Conservation (phyloP, 2,113 vertebrate species). For the Chloebia gouldiae region DNA sequence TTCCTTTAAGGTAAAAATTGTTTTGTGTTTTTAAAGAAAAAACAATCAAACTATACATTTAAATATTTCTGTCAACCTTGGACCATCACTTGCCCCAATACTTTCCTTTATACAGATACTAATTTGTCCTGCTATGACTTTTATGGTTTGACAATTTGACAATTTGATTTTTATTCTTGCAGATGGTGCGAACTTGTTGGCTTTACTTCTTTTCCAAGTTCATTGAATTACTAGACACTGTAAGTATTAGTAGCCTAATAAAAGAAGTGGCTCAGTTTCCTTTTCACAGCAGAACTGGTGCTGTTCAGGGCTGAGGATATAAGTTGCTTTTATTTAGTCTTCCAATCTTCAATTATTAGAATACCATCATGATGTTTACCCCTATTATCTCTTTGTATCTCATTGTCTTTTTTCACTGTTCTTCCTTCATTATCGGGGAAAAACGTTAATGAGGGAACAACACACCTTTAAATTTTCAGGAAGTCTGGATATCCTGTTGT, state of each 20-base stretch:
- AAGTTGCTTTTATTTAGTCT: background rate
- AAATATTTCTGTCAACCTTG: background rate
- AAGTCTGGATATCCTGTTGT: background rate
- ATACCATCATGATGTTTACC: background rate
- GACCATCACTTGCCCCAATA: background rate
- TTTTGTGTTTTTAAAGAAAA: background rate
- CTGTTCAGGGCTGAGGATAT: background rate
- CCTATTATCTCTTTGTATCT: background rate
- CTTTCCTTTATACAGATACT: background rate
- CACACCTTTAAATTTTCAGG: background rate
- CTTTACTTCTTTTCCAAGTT: constrained; percentile 98
- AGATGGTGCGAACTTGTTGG: constrained; percentile 95
- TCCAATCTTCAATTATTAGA: background rate
- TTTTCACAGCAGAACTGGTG: background rate
- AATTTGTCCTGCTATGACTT: background rate
- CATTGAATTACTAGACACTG: constrained; percentile 96
- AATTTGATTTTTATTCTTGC: constrained; percentile 16
- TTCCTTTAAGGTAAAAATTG: background rate
- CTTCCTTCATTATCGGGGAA: background rate
- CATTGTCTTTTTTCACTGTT: background rate
- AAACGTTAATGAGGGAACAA: background rate
- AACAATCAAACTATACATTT: background rate
- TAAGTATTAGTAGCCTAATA: constrained; percentile 73
- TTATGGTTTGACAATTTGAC: background rate
- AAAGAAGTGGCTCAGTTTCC: background rate